Percentiles rank a stretch among this genome's conserved stretches.
Evolutionary conservation across 2,888 invertebrate species (phyloP).

Genomic region (Gandaritis pyraliata): DNA sequence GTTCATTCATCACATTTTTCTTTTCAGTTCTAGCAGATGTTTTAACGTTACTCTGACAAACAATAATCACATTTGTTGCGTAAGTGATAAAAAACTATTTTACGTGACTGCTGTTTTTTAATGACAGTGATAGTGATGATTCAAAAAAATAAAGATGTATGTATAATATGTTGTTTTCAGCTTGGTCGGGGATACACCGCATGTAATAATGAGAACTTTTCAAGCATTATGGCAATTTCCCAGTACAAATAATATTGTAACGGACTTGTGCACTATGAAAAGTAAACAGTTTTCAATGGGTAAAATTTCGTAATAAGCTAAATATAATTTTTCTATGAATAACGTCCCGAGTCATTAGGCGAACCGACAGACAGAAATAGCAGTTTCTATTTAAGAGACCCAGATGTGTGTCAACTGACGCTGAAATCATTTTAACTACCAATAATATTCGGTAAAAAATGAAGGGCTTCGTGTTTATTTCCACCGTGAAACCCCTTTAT

Average conservation of each 20-base stretch:
- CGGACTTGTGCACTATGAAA: conserved; percentile 18
- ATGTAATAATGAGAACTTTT: no score
- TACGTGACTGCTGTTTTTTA: conserved; percentile 3
- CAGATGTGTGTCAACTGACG: conserved; percentile 77
- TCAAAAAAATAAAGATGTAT: no score
- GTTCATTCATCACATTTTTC: conserved; percentile 67
- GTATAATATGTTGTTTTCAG: no score
- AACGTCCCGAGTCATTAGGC: conserved; percentile 72
- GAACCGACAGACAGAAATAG: conserved; percentile 71
- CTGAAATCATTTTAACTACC: conserved; percentile 64
- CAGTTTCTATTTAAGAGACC: conserved; percentile 65
- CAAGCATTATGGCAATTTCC: no score
- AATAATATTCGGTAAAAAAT: conserved; percentile 56
- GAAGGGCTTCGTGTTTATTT: conserved; percentile 46
- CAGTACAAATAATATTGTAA: neutral
- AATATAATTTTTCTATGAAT: conserved; percentile 65
- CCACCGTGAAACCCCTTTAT: conserved; percentile 15
- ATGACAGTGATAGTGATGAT: no score
- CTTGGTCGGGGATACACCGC: no score
- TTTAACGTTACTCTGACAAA: conserved; percentile 44
- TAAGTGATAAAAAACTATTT: conserved; percentile 44
- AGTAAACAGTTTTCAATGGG: conserved; percentile 39
- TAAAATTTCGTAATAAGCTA: conserved; percentile 58
- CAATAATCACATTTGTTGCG: conserved; percentile 44
- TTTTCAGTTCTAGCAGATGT: conserved; percentile 47